A percentile compares a stretch with the other conserved stretches of the same genome.
Conservation (phyloP, 2,113 vertebrate species). For the Lamprologus lemairii region DNA sequence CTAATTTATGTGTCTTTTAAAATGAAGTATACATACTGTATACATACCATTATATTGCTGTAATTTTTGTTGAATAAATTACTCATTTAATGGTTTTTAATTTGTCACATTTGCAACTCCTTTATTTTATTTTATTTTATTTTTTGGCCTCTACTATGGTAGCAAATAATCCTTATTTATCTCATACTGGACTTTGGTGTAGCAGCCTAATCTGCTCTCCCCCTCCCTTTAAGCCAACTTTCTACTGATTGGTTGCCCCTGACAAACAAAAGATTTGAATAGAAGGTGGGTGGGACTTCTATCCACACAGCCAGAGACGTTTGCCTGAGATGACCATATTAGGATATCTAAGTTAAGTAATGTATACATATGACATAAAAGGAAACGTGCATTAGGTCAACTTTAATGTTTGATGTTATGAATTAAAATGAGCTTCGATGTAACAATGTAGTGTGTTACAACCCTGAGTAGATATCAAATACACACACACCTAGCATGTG, state of each 20-base stretch:
- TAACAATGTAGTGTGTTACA: not conserved
- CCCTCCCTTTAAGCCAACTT: not conserved
- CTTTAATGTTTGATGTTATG: not conserved
- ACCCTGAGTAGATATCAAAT: not conserved
- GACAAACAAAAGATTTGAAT: not conserved
- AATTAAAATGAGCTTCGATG: not conserved
- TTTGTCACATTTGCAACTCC: fast-evolving
- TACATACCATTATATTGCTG: not conserved
- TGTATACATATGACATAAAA: not conserved
- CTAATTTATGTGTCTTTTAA: not conserved
- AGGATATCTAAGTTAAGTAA: not conserved
- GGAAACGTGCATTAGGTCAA: not conserved
- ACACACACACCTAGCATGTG: not conserved
- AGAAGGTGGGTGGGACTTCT: not conserved
- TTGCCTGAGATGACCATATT: not conserved
- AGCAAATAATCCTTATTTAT: not conserved
- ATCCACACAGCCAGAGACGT: not conserved
- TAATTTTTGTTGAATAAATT: not conserved
- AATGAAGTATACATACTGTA: not conserved
- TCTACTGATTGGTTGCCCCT: not conserved
- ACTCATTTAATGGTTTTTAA: not conserved
- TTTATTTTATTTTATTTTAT: not conserved
- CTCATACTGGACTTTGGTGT: not conserved
- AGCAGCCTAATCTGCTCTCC: not conserved
- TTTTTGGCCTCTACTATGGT: fast-evolving